Percentiles rank a stretch among this genome's conserved stretches.
Evolutionary conservation across 2,797 vertebrate species (phyloP).

Genomic region (Chromobotia macracanthus): DNA sequence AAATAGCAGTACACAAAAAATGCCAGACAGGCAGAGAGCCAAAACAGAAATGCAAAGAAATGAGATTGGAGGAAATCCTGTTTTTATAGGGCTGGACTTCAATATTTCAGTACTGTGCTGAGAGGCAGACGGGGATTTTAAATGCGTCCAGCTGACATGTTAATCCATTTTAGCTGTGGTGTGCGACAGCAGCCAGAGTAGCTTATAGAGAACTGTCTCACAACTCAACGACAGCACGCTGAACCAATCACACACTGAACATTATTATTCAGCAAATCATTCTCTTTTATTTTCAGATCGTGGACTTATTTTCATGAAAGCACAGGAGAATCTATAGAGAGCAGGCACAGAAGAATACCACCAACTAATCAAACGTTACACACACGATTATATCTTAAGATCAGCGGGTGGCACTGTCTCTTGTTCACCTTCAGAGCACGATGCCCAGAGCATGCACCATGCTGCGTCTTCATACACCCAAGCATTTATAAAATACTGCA

Average conservation of each 20-base stretch:
- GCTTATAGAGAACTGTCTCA: background rate
- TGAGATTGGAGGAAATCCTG: conserved; percentile 46
- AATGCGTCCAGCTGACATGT: conserved; percentile 43
- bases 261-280: conserved; percentile 25
- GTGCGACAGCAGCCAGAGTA: background rate
- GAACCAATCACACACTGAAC: conserved; percentile 36
- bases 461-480: background rate
- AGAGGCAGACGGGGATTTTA: conserved; percentile 46
- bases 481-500: too few relatives aligned
- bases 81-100: conserved; percentile 23
- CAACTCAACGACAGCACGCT: background rate
- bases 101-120: conserved; percentile 6
- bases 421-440: too few relatives aligned
- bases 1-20: background rate
- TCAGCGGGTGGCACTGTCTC: too few relatives aligned
- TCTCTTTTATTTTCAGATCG: conserved; percentile 21
- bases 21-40: background rate
- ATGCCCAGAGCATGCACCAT: too few relatives aligned
- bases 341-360: too few relatives aligned
- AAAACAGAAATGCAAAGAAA: conserved; percentile 40
- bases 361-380: too few relatives aligned
- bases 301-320: conserved; percentile 11
- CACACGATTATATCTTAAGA: background rate
- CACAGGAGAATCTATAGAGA: too few relatives aligned
- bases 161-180: conserved; percentile 38